phyloP scores from a whole-genome alignment of 2,113 vertebrate genomes.

The Tragelaphus buxtoni region DNA sequence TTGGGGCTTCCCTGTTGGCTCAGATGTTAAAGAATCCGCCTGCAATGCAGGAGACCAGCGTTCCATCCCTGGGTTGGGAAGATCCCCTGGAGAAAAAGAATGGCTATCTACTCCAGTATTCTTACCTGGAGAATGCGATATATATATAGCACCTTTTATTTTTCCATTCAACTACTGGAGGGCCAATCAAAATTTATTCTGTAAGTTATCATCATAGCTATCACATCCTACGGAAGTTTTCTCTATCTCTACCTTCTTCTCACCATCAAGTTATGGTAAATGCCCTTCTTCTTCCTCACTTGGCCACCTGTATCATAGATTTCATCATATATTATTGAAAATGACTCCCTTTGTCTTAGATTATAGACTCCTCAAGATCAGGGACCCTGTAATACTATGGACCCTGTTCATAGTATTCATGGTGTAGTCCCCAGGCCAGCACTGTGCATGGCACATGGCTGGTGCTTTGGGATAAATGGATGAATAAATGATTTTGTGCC shows the following conservation, averaged over 20 bases:
- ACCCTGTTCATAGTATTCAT: background rate
- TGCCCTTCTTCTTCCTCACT: background rate
- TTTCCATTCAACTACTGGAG: background rate
- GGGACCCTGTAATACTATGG: background rate
- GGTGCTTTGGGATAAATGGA: background rate
- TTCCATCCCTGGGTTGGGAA: background rate
- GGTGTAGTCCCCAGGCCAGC: background rate
- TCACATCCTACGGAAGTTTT: background rate
- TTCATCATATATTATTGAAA: background rate
- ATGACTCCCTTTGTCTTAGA: background rate
- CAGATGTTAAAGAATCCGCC: background rate
- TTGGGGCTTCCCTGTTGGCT: background rate
- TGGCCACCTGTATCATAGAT: background rate
- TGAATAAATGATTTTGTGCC: background rate
- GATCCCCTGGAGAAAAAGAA: background rate
- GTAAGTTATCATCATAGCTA: background rate
- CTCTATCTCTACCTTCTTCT: background rate
- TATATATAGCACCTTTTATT: background rate
- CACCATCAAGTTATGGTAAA: background rate
- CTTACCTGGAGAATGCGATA: background rate
- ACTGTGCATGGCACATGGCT: background rate
- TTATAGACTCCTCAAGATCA: background rate
- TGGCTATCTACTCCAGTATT: background rate
- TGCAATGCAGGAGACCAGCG: background rate
- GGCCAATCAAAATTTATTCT: background rate